Percentiles rank a stretch among this genome's conserved stretches.
phyloP scores from a whole-genome alignment of 1,140 invertebrate genomes.

The Drosophila jambulina region DNA sequence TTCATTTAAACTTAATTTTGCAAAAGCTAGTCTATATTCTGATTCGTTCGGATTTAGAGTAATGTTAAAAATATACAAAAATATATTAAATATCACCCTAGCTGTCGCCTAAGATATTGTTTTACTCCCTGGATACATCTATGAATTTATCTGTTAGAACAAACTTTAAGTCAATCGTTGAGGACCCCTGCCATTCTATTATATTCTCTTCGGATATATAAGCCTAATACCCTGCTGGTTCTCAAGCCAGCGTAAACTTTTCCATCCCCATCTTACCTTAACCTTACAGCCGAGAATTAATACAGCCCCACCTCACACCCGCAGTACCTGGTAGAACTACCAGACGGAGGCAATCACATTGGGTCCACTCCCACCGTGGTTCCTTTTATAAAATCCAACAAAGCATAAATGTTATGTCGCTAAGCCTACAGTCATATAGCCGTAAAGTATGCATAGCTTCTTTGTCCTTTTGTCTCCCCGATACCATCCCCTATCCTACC shows the following conservation, averaged over 20 bases:
- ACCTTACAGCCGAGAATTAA: slow-evolving; percentile 51
- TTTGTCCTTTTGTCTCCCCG: slow-evolving; percentile 44
- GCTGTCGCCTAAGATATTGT: not conserved
- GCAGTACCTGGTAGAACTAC: slow-evolving; percentile 40
- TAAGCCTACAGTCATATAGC: slow-evolving; percentile 59
- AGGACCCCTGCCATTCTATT: not conserved
- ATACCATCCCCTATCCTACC: not conserved
- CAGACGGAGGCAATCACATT: slow-evolving; percentile 51
- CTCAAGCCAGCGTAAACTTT: slow-evolving; percentile 26
- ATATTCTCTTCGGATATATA: slow-evolving; percentile 25
- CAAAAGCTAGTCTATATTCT: not conserved
- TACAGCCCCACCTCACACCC: slow-evolving; percentile 23
- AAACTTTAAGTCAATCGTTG: not conserved
- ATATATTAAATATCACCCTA: not conserved
- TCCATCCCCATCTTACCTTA: slow-evolving; percentile 50
- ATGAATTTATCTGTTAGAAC: not conserved
- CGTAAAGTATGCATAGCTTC: slow-evolving; percentile 51
- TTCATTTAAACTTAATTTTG: not conserved
- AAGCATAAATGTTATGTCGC: slow-evolving; percentile 62
- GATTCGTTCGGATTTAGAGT: no score
- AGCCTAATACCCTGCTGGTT: slow-evolving; percentile 43
- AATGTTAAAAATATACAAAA: no score
- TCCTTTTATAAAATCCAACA: slow-evolving; percentile 56
- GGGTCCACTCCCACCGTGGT: slow-evolving; percentile 5
- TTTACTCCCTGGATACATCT: not conserved